Base-by-base conservation (phyloP, 2,888 invertebrate species). In the Tipula vernalis region DNA sequence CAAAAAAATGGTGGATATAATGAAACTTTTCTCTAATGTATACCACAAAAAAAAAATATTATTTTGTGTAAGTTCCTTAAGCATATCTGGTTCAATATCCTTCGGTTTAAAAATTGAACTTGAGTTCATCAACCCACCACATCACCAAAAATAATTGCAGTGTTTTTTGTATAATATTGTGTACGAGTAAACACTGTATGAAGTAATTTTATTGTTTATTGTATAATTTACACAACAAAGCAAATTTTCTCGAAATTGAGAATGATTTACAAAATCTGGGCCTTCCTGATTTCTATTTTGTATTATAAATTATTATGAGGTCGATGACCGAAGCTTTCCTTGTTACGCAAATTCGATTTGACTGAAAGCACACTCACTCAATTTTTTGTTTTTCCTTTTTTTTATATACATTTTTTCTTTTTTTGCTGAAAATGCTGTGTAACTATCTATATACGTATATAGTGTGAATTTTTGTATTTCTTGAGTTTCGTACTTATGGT, bases 51-150 rank as follows among this genome's bases (percentile, higher is more conserved):
- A n/a, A n/a, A 8, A 71, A 71, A 28, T 71, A 28, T 28, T 71
- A 71, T 71, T 71, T 71, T 6, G 71, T 71, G 2, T 71, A 71
- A 71, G 71, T 71, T 71, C 71, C 71, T 71, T 15, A 84, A 41
- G 15, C 36, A 84, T 39, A 39, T 84, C 39, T 84, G 84, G 84
- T 84, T 84, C 84, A 84, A 84, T 39, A 84, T 84, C 84, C 84
- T 84, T 83, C 84, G 1, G 2, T 39, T 84, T 36, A n/a, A 28
- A 71, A 71, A 71, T 71, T 71, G 42, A 85, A 18, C 28, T 47
- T 47, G 47, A 86, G 86, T 44, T 47, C 42, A 86, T 28, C 18
- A 86, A 86, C 86, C 47, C 47, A 47, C 86, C 41, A 15, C 44
- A 86, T 6, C 39, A 57, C 5, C 51, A 1, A n/a, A 57, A 51